These are phyloP conservation scores for Lucinisca nassula DNA, from an alignment of 2,888 invertebrate genomes.

Conservation along the genomic window DNA sequence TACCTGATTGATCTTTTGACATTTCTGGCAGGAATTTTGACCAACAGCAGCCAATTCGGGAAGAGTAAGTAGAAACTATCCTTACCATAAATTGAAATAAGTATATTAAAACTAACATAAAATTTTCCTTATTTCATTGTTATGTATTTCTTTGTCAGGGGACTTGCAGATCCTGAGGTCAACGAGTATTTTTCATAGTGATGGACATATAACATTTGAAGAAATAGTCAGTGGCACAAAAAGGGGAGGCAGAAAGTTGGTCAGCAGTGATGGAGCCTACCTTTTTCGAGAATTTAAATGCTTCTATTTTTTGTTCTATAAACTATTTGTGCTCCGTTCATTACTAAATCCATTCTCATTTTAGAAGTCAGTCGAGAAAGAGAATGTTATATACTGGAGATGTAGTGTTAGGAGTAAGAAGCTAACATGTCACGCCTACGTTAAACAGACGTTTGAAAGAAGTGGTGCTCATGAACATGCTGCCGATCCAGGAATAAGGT, in stretches of 20 bases:
- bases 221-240: neutral
- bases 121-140: too few species aligned
- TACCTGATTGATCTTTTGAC: too few species aligned
- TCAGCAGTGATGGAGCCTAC: neutral
- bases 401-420: neutral
- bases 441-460: neutral
- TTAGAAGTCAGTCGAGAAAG: neutral
- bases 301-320: neutral
- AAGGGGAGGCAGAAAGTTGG: neutral
- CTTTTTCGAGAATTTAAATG: neutral
- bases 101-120: too few species aligned
- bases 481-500: neutral
- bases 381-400: neutral
- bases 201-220: neutral
- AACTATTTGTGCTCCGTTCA: neutral
- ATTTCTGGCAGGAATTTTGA: too few species aligned
- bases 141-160: neutral
- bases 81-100: too few species aligned
- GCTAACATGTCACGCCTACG: neutral
- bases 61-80: too few species aligned
- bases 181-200: neutral
- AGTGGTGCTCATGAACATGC: neutral
- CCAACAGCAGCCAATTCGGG: too few species aligned
- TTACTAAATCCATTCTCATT: neutral
- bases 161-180: neutral